Conservation (phyloP, 1,140 invertebrate genomes). For the Globodera ellingtonae region DNA sequence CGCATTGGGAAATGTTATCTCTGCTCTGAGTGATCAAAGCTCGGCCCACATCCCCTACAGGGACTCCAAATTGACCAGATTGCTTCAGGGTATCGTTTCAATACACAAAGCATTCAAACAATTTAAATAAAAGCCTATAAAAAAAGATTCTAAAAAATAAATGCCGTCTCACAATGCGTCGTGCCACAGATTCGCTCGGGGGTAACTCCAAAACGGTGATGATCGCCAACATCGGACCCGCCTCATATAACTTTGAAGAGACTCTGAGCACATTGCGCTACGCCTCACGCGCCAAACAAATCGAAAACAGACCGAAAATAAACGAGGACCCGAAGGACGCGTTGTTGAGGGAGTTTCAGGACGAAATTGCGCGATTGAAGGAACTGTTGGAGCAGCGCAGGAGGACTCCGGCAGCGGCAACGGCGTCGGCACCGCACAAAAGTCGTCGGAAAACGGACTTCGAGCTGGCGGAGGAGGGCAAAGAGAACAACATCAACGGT, state of each 20-base stretch:
- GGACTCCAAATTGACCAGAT: conserved; percentile 87
- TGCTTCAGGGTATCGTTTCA: conserved; percentile 75
- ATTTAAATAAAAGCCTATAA: conserved; percentile 20
- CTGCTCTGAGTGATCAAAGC: conserved; percentile 82
- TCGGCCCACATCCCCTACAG: conserved; percentile 83
- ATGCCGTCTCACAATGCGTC: not conserved
- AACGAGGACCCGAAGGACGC: conserved; percentile 94
- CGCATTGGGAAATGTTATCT: conserved; percentile 91
- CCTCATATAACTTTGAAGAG: conserved; percentile 89
- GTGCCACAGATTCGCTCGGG: conserved; percentile 80
- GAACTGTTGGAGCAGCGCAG: conserved; percentile 66
- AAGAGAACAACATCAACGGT: conserved; percentile 11
- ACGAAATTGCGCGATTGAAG: conserved; percentile 56
- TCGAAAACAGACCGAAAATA: conserved; percentile 90
- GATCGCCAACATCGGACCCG: conserved; percentile 95
- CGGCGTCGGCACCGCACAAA: not conserved
- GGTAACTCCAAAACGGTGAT: conserved; percentile 90
- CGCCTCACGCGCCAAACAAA: conserved; percentile 90
- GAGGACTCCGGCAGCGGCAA: conserved; percentile 53
- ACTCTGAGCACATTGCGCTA: conserved; percentile 88
- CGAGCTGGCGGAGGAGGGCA: conserved; percentile 7
- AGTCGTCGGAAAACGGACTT: not conserved
- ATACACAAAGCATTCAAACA: not conserved
- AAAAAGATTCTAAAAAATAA: conserved; percentile 24
- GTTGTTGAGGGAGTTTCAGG: conserved; percentile 81